These are phyloP conservation scores for Entomobrya proxima DNA, from an alignment of 2,888 invertebrate genomes.

Conservation along the genomic window DNA sequence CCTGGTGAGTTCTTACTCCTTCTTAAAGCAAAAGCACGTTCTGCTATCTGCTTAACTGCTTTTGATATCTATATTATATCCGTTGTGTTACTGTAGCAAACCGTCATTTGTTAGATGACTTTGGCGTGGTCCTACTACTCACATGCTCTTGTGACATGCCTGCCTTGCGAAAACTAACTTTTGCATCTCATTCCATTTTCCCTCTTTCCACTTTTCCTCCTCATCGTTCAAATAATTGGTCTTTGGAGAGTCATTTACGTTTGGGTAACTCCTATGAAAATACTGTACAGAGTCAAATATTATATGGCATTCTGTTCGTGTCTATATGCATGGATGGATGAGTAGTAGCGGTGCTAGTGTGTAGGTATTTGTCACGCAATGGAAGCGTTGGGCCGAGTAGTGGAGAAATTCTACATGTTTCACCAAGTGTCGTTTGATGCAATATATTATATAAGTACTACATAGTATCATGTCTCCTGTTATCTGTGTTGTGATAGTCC, in stretches of 20 bases:
- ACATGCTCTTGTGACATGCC: not conserved
- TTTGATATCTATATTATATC: not conserved
- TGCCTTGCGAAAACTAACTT: conserved; percentile 13
- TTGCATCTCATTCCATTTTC: conserved; percentile 10
- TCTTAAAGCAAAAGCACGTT: no score
- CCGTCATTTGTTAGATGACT: conserved; percentile 52
- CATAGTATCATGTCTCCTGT: no score
- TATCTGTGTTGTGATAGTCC: no score
- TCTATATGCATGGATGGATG: not conserved
- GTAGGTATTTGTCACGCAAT: no score
- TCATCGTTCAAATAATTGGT: conserved; percentile 60
- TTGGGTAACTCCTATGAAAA: not conserved
- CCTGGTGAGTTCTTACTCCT: no score
- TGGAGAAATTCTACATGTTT: no score
- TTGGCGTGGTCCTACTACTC: not conserved
- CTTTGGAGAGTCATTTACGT: conserved; percentile 61
- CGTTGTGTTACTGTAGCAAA: not conserved
- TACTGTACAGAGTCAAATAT: not conserved
- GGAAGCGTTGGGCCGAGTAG: no score
- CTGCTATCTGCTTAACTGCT: no score
- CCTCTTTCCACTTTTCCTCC: not conserved
- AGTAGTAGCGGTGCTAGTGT: not conserved
- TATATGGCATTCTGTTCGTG: not conserved
- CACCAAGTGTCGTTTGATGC: no score
- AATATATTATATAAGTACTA: no score